Percentiles rank a stretch among this genome's conserved stretches.
Evolutionary conservation across 2,888 invertebrate genomes (phyloP).

Genomic region (Notodonta dromedarius): DNA sequence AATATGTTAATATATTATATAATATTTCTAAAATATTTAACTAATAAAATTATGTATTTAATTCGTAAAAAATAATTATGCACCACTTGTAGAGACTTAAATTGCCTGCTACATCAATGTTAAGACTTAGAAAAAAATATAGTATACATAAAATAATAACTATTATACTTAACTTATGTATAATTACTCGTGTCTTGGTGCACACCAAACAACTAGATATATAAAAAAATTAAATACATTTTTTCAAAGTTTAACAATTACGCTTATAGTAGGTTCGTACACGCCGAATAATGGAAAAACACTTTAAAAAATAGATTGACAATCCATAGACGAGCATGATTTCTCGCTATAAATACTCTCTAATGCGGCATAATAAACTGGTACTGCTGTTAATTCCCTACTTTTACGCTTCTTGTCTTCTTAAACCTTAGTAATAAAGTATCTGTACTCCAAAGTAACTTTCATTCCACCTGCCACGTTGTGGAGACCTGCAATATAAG

Average conservation of each 20-base stretch:
- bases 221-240: slow-evolving; percentile 51
- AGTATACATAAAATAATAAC: slow-evolving; percentile 46
- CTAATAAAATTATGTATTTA: slow-evolving; percentile 46
- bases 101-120: slow-evolving; percentile 74
- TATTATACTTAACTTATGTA: slow-evolving; percentile 47
- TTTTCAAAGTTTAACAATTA: slow-evolving; percentile 56
- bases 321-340: slow-evolving; percentile 61
- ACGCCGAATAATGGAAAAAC: slow-evolving; percentile 62
- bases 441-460: slow-evolving; percentile 82
- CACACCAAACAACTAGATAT: slow-evolving; percentile 64
- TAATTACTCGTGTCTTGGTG: slow-evolving; percentile 65
- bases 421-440: slow-evolving; percentile 81
- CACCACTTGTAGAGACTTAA: slow-evolving; percentile 76
- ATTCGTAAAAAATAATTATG: slow-evolving; percentile 60
- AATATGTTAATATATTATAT: slow-evolving; percentile 45
- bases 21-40: slow-evolving; percentile 48
- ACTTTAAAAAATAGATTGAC: slow-evolving; percentile 39
- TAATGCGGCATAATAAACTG: slow-evolving; percentile 40
- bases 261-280: slow-evolving; percentile 71
- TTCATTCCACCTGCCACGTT: slow-evolving; percentile 80
- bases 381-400: slow-evolving; percentile 50
- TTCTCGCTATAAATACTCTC: slow-evolving; percentile 49
- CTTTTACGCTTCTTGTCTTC: slow-evolving; percentile 74
- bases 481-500: slow-evolving; percentile 76
- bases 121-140: slow-evolving; percentile 59